These are phyloP conservation scores for Gnatocerus cornutus DNA, from an alignment of 2,888 invertebrate species.

Conservation along the genomic window DNA sequence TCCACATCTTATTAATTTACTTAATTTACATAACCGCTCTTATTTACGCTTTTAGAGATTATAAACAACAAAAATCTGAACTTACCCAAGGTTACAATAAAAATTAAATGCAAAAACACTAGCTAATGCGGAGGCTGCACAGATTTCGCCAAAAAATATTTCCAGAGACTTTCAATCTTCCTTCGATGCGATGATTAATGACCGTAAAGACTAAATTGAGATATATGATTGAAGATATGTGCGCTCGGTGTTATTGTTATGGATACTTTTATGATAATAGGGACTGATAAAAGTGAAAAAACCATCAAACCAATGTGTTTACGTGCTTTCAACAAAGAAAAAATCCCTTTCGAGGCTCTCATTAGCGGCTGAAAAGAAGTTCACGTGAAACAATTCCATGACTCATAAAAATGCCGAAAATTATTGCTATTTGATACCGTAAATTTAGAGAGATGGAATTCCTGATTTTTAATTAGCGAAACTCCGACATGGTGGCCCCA, in stretches of 20 bases:
- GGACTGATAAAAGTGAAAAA: slow-evolving; percentile 22
- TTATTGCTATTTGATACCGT: not conserved
- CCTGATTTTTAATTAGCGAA: slow-evolving; percentile 15
- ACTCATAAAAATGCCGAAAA: slow-evolving; percentile 17
- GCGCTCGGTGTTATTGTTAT: slow-evolving; percentile 27
- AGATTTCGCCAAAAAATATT: not conserved
- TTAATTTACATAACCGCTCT: slow-evolving; percentile 13
- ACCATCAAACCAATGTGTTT: slow-evolving; percentile 20
- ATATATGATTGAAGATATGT: slow-evolving; percentile 26
- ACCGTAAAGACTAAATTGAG: slow-evolving; percentile 17
- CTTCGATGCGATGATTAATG: slow-evolving; percentile 22
- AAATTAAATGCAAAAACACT: no score
- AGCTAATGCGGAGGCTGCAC: no score
- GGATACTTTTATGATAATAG: slow-evolving; percentile 23
- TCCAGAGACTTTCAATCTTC: slow-evolving; percentile 19
- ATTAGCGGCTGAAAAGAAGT: slow-evolving; percentile 43
- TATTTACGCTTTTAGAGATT: slow-evolving; percentile 1
- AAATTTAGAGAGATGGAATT: slow-evolving; percentile 14
- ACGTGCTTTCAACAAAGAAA: not conserved
- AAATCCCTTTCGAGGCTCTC: slow-evolving; percentile 32
- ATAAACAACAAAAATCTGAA: no score
- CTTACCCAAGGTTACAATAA: no score
- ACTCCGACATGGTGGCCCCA: slow-evolving; percentile 1
- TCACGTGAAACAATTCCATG: slow-evolving; percentile 45
- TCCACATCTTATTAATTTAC: slow-evolving; percentile 6